Base-by-base conservation (phyloP, 2,113 vertebrate genomes). In the Myotis yumanensis region DNA sequence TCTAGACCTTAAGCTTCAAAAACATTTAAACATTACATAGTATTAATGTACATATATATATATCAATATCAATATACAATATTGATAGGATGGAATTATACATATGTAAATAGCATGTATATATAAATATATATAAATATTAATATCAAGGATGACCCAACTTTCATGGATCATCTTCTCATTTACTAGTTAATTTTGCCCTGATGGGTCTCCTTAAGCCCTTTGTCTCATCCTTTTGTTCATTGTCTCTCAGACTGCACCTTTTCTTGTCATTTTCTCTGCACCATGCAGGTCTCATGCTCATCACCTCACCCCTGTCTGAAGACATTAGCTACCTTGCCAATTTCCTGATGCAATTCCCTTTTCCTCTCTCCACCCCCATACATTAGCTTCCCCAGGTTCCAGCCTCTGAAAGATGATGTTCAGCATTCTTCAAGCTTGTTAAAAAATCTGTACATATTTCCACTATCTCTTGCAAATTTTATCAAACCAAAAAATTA, bases 181-280 rank as follows among this genome's bases (percentile, higher is more conserved):
- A 77, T 69, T 71, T 80, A 52, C 10, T 69, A 32, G n/a, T 62
- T 68, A 69, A 75, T 4, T 93, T 90, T 88, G 22, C 28, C 17
- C n/a, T 17, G 0, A 62, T 1, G 48, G 15, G 86, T 28, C 72
- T 94, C n/a, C 32, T 71, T 54, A 89, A 37, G 20, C 28, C 20
- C 52, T 32, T 66, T 77, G 11, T 28, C 12, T 0, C 25, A 68
- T 30, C 37, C 14, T 23, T 91, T 91, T 71, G 40, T 62, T 20
- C 48, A 90, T 62, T 62, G 59, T 25, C 15, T 43, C 75, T 69
- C 25, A 62, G 20, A 32, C n/a, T 43, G 20, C 5, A 35, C 3
- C 1, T 94, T 40, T 95, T 72, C 16, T 84, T 46, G 32, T 52
- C 25, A 80, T 48, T 89, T 91, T 18, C 8, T 80, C 32, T 79